Evolutionary conservation across 2,797 vertebrate species (phyloP), one percentile per base, ranked within the genome.

Genomic region (Oreochromis grahami): DNA sequence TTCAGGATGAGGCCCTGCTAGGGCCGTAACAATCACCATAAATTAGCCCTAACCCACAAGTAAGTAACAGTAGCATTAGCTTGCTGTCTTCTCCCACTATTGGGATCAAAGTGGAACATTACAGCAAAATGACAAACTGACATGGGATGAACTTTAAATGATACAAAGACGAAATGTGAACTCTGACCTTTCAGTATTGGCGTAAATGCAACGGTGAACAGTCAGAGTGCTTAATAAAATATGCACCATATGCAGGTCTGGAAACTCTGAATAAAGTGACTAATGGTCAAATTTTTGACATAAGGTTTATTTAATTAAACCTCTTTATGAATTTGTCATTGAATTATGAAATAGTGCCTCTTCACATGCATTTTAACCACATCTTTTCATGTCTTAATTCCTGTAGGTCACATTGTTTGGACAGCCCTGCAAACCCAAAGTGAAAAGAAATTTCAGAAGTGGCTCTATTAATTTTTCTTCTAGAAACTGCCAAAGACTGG

Each of bases 221-320:
- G 8, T 24, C 13, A 68, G 24, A 15, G 63, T 26, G 38, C 65
- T 45, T 26, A 45, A 70, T 70, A 45, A 70, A 70, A 70, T 45
- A 70, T 45, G 65, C 38, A 70, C 38, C n/a, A 43, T 43, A 43
- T 24, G 11, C n/a, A 2, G 3, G 5, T 11, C 38, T 43, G 38
- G 38, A 43, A 68, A 68, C 0, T 5, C n/a, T 68, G 3, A 68
- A 68, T 24, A 43, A 24, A 6, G 36, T 38, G 32, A 65, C 34
- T 21, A 65, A 2, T 65, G 11, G 9, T 10, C 13, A 43, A 1
- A 0, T 15, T 21, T 43, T 15, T 68, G 0, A 21, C 3, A 43
- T 43, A 15, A 15, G 38, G 38, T 68, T 68, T 68, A 15, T 68
- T 70, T 24, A 45, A 1, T 45, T 70, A 45, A 70, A 45, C 9